These are phyloP conservation scores for Rhynchomys soricoides DNA, from an alignment of 2,113 vertebrate species.

Conservation along the genomic window DNA sequence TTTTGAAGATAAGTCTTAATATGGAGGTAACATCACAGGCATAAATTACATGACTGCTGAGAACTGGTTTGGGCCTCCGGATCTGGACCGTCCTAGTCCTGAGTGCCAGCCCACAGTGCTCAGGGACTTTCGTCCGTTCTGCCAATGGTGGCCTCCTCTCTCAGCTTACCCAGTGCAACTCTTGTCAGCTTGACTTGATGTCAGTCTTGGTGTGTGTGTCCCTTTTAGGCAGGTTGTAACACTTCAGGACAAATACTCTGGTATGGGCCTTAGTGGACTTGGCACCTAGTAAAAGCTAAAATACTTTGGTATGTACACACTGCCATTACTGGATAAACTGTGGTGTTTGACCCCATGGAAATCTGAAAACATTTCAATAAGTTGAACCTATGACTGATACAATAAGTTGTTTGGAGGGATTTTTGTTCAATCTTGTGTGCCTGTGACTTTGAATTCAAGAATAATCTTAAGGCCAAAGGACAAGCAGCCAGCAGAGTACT, in stretches of 20 bases:
- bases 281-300: neutral
- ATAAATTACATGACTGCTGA: neutral
- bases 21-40: neutral
- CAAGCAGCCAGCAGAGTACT: neutral
- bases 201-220: neutral
- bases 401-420: neutral
- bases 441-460: conserved; percentile 18
- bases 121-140: neutral
- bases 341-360: neutral
- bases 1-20: neutral
- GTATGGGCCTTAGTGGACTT: neutral
- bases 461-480: neutral
- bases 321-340: neutral
- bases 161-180: neutral
- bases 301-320: neutral
- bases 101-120: neutral
- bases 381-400: neutral
- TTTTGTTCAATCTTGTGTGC: neutral
- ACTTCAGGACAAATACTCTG: neutral
- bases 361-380: neutral
- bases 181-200: neutral
- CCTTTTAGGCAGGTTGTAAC: neutral
- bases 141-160: neutral
- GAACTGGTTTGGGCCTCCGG: neutral
- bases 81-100: too few species aligned